phyloP scores from a whole-genome alignment of 2,113 vertebrate species.

The Falco punctatus region DNA sequence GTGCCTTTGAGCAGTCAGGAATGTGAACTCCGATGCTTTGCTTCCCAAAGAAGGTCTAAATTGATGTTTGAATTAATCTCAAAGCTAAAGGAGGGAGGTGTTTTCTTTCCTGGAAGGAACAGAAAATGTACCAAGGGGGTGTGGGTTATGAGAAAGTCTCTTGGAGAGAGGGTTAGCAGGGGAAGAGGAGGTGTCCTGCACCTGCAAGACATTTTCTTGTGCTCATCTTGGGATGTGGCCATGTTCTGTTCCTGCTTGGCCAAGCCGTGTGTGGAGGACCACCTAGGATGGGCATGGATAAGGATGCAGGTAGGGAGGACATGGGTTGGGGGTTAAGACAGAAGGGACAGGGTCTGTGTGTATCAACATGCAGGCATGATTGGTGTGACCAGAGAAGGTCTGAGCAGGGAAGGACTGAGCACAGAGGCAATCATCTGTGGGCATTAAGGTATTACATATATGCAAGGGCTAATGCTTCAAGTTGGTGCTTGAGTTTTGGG shows the following conservation, averaged over 20 bases:
- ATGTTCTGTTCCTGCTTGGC: neutral
- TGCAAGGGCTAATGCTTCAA: neutral
- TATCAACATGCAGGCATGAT: neutral
- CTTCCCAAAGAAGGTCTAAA: neutral
- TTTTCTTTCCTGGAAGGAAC: neutral
- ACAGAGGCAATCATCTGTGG: neutral
- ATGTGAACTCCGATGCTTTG: neutral
- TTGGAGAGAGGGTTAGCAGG: neutral
- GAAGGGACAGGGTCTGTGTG: neutral
- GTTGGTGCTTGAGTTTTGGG: neutral
- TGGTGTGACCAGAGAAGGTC: neutral
- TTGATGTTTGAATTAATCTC: neutral
- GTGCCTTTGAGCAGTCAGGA: neutral
- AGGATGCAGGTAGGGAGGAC: neutral
- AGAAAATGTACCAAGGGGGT: neutral
- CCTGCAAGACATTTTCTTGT: neutral
- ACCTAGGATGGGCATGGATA: neutral
- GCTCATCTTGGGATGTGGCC: neutral
- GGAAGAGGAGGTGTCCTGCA: neutral
- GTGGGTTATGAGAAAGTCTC: neutral
- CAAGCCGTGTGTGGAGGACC: neutral
- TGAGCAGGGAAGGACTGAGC: neutral
- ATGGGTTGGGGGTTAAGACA: neutral
- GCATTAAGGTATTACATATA: neutral
- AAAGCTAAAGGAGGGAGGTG: neutral